Base-by-base conservation (phyloP, 2,113 vertebrate species). In the Brachyhypopomus gauderio region DNA sequence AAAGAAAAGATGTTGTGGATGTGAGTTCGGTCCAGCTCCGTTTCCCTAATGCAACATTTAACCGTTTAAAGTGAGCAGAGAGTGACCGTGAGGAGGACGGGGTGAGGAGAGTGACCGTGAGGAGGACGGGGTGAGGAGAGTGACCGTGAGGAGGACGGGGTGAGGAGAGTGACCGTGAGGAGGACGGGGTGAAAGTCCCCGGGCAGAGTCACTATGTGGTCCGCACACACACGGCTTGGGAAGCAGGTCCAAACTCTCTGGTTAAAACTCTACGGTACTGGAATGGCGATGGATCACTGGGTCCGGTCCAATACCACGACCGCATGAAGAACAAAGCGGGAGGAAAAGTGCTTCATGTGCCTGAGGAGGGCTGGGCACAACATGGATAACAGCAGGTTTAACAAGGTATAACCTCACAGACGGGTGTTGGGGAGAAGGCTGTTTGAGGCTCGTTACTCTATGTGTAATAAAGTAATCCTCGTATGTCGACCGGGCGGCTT, bases 291-390 rank as follows among this genome's bases (percentile, higher is more conserved):
- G 88, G 89, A 88, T 55, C 83, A 87, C 82, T 82, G 83, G 1
- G 12, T 52, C 45, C 45, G 14, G 45, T 52, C 45, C 14, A 52
- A 52, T 52, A 52, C 45, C 89, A 85, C 82, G 88, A 86, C 83
- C 85, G 90, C 84, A 60, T 89, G 90, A 91, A 91, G 91, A 89
- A 90, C 88, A n/a, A 75, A 64, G 73, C 77, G 77, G 17, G 23
- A 80, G 56, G 72, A n/a, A 71, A 16, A 88, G 86, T 52, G 11
- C 9, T 52, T 52, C 12, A 14, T 14, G 11, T 52, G 45, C 11
- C 9, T 52, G 14, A 86, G 90, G 85, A 92, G 90, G 62, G 85
- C 45, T 52, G 14, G 9, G 45, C 45, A 52, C 45, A 11, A 84
- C 58, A 86, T 66, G 81, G 73, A 89, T 56, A 86, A 85, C 87